Percentiles rank a stretch among this genome's conserved stretches.
Conservation (phyloP, 2,797 vertebrate genomes). For the Gymnodraco acuticeps region DNA sequence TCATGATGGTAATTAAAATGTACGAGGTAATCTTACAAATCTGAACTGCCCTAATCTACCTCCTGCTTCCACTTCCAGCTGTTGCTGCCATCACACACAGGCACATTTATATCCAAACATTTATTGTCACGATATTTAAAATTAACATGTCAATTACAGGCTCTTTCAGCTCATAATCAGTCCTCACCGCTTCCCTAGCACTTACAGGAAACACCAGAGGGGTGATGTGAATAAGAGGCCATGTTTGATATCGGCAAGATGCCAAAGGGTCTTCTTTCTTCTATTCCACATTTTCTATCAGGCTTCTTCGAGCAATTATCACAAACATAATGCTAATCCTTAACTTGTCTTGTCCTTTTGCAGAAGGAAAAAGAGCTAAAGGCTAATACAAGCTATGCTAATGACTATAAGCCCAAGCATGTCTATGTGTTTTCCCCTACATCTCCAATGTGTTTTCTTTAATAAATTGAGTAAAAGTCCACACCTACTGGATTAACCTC, state of each 20-base stretch:
- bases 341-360: slow-evolving; percentile 19
- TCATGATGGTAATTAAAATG: slow-evolving; percentile 47
- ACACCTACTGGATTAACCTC: background rate
- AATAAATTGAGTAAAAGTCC: background rate
- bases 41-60: slow-evolving; percentile 30
- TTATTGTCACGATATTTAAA: slow-evolving; percentile 34
- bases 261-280: slow-evolving; percentile 25
- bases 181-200: slow-evolving; percentile 14
- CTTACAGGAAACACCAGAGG: slow-evolving; percentile 30
- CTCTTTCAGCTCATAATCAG: slow-evolving; percentile 26
- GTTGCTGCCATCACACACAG: slow-evolving; percentile 4
- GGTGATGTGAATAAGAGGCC: slow-evolving; percentile 41
- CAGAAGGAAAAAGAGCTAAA: slow-evolving; percentile 19
- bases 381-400: background rate
- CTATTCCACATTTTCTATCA: slow-evolving; percentile 10
- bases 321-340: slow-evolving; percentile 26
- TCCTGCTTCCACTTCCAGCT: slow-evolving; percentile 20
- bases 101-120: slow-evolving; percentile 14
- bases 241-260: slow-evolving; percentile 44
- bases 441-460: background rate
- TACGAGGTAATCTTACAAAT: slow-evolving; percentile 28
- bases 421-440: background rate
- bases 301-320: slow-evolving; percentile 25
- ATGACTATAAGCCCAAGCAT: background rate
- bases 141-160: slow-evolving; percentile 47